phyloP scores from a whole-genome alignment of 2,113 vertebrate species.

The Crotalus tigris region DNA sequence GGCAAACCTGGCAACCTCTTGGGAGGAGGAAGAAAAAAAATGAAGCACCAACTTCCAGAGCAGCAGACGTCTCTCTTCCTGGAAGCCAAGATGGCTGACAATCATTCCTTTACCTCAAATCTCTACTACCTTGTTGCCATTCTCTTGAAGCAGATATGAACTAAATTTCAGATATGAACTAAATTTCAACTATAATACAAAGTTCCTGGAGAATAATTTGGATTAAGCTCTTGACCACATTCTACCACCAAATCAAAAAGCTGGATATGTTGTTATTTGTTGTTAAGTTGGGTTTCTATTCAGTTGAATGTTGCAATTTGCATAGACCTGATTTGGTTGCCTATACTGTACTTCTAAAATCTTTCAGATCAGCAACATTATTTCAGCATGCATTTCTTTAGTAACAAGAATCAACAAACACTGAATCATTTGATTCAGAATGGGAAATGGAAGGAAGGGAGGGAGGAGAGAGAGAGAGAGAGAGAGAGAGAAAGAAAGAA shows the following conservation, averaged over 20 bases:
- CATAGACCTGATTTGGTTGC: not conserved
- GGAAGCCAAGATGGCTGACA: not conserved
- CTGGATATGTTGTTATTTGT: not conserved
- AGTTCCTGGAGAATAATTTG: not conserved
- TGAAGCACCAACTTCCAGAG: not conserved
- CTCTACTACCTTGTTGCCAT: not conserved
- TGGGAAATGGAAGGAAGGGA: not conserved
- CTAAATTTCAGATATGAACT: not conserved
- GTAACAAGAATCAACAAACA: not conserved
- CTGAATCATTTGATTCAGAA: conserved; percentile 37
- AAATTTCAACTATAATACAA: not conserved
- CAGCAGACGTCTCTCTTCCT: not conserved
- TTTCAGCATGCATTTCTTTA: not conserved
- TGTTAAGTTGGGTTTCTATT: not conserved
- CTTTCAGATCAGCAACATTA: not conserved
- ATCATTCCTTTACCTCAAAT: not conserved
- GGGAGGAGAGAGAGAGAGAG: too few species aligned
- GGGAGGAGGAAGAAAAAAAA: not conserved
- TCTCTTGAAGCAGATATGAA: not conserved
- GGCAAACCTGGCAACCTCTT: not conserved
- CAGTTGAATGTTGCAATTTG: not conserved
- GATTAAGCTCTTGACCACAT: not conserved
- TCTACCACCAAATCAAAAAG: not conserved
- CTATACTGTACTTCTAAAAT: not conserved
- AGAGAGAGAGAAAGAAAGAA: not conserved